phyloP scores from a whole-genome alignment of 2,113 vertebrate species.

The Echinops telfairi region DNA sequence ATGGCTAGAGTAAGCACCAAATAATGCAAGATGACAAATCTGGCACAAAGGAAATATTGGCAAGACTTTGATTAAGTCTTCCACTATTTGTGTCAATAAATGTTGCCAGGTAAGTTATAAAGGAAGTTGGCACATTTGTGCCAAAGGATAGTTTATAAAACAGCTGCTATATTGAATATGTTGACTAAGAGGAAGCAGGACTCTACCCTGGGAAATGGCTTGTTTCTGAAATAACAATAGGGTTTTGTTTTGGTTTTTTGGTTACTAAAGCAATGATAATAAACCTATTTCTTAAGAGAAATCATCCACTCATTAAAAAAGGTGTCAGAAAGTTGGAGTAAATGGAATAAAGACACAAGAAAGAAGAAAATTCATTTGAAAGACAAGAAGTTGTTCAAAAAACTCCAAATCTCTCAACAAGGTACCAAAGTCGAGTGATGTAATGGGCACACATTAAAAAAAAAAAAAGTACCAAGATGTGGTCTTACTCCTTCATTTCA shows the following conservation, averaged over 20 bases:
- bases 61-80: conserved; percentile 68
- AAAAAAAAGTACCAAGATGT: neutral
- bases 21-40: conserved; percentile 17
- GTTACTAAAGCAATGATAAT: conserved; percentile 53
- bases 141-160: neutral
- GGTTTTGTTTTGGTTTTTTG: neutral
- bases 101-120: conserved; percentile 72
- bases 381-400: neutral
- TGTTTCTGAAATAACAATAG: conserved; percentile 61
- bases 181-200: conserved; percentile 16
- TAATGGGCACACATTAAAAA: neutral
- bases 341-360: conserved; percentile 27
- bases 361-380: conserved; percentile 39
- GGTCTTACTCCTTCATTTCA: neutral
- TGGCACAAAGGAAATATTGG: conserved; percentile 41
- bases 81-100: conserved; percentile 60
- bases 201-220: conserved; percentile 59
- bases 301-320: conserved; percentile 57
- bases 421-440: neutral
- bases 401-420: neutral
- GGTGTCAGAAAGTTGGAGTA: conserved; percentile 38
- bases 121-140: conserved; percentile 14
- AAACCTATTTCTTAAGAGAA: conserved; percentile 48
- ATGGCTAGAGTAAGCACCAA: neutral
- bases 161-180: conserved; percentile 54